Conservation (phyloP, 2,888 invertebrate species). For the Lithophane ornitopus region DNA sequence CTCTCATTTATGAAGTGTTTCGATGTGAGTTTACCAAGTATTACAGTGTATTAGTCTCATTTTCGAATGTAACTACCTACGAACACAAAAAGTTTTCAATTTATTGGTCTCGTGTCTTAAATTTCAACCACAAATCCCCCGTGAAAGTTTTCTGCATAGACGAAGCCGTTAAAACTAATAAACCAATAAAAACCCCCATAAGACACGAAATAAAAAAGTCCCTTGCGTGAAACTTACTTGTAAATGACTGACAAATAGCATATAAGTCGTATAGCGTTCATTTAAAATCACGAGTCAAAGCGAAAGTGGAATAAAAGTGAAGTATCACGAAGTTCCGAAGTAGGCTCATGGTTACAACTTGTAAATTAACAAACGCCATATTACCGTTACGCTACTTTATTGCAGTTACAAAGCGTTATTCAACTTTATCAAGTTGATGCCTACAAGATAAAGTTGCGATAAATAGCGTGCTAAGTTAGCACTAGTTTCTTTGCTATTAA, state of each 20-base stretch:
- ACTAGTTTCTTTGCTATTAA: conserved; percentile 54
- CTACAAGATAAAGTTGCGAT: conserved; percentile 77
- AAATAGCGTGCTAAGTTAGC: conserved; percentile 74
- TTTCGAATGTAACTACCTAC: conserved; percentile 2
- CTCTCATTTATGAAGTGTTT: conserved; percentile 94
- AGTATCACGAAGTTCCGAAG: conserved; percentile 70
- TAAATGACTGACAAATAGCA: conserved; percentile 60
- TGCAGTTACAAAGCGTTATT: conserved; percentile 77
- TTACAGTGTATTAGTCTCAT: conserved; percentile 7
- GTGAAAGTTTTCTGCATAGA: conserved; percentile 25
- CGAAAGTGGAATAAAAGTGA: conserved; percentile 67
- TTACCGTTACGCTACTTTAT: conserved; percentile 48
- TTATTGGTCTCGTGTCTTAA: conserved; percentile 23
- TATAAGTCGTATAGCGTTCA: conserved; percentile 63
- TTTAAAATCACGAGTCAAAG: conserved; percentile 60
- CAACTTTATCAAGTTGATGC: conserved; percentile 78
- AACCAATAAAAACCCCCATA: conserved; percentile 44
- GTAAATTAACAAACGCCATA: conserved; percentile 82
- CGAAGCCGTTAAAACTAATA: conserved; percentile 48
- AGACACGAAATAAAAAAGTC: conserved; percentile 48
- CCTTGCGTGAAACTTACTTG: conserved; percentile 55
- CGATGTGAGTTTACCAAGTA: conserved; percentile 90
- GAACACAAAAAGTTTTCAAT: conserved; percentile 16
- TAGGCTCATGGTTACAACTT: conserved; percentile 51
- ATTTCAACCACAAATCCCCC: conserved; percentile 26